Base-by-base conservation (phyloP, 1,140 invertebrate species). In the Antheraea pernyi region DNA sequence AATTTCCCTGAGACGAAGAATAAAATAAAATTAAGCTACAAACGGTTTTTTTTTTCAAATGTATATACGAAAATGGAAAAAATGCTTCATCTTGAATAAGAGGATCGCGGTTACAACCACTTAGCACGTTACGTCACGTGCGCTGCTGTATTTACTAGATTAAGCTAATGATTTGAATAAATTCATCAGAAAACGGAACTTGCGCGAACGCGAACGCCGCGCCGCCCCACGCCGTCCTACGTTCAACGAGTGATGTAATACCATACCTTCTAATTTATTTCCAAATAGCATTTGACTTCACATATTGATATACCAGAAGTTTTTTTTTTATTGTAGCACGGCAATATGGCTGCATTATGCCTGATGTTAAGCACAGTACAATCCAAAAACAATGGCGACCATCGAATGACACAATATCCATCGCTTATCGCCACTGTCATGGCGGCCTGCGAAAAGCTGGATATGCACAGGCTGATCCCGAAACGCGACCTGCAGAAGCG, bases 181-280 rank as follows among this genome's bases (percentile, higher is more conserved):
- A 78, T 77, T 68, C 67, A 75, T 74, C 71, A 72, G 75, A 78
- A 79, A 82, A 77, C 74, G 74, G 74, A 81, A 82, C 69, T 69
- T 68, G 36, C 39, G 69, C 63, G 42, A 22, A 66, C 37, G 22
- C 22, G 22, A 30, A 30, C 22, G 4, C 22, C 22, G 22, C 22
- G 22, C 22, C 22, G 22, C 22, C 1, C 22, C 22, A 30, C 22
- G 46, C 30, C 71, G 72, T 78, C 73, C 77, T 75, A 82, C 73
- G 74, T 73, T 77, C 70, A 61, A 37, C 48, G 76, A 75, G 75
- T 80, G 78, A 77, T 80, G 77, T 74, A 84, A 77, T 77, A 66
- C 60, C 64, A 13, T 53, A 71, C 75, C 74, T 79, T 82, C 71
- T 78, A 80, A 75, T 48, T 59, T 18, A 63, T 37, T 53, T 53